A percentile compares a stretch with the other conserved stretches of the same genome.
Evolutionary conservation across 1,140 invertebrate species (phyloP).

Genomic region (Drosophila nikananu): DNA sequence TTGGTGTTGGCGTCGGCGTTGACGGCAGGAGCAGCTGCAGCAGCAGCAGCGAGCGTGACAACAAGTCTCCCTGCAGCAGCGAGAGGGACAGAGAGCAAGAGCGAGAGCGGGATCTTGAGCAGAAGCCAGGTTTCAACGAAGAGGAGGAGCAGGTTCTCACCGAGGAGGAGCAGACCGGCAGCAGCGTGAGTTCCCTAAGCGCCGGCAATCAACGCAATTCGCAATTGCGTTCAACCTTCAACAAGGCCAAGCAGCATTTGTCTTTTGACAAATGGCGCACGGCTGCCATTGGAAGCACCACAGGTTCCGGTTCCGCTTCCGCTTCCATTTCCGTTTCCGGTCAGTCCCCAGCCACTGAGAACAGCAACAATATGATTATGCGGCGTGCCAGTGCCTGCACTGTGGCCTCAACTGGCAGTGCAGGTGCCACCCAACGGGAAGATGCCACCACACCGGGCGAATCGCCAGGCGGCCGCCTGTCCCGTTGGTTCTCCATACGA

Average conservation of each 20-base stretch:
- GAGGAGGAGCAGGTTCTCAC: constrained; percentile 63
- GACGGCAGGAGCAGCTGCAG: constrained; percentile 50
- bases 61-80: constrained; percentile 54
- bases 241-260: constrained; percentile 85
- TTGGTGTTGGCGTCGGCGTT: constrained; percentile 75
- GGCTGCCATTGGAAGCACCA: constrained; percentile 62
- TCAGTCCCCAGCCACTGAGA: constrained; percentile 59
- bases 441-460: constrained; percentile 87
- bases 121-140: constrained; percentile 13
- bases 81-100: not conserved
- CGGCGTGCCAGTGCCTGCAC: constrained; percentile 78
- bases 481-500: constrained; percentile 93
- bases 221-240: constrained; percentile 84
- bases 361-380: constrained; percentile 64
- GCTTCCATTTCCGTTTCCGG: constrained; percentile 46
- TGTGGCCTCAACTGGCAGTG: constrained; percentile 80
- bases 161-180: constrained; percentile 79
- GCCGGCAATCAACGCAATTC: constrained; percentile 83
- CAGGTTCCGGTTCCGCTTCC: constrained; percentile 71
- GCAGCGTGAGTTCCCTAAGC: constrained; percentile 81
- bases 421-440: constrained; percentile 55
- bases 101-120: constrained; percentile 19
- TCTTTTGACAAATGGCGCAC: constrained; percentile 85
- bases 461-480: constrained; percentile 89
- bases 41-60: constrained; percentile 67